These are phyloP conservation scores for Oreortyx pictus DNA, from an alignment of 2,797 vertebrate genomes.

Conservation along the genomic window DNA sequence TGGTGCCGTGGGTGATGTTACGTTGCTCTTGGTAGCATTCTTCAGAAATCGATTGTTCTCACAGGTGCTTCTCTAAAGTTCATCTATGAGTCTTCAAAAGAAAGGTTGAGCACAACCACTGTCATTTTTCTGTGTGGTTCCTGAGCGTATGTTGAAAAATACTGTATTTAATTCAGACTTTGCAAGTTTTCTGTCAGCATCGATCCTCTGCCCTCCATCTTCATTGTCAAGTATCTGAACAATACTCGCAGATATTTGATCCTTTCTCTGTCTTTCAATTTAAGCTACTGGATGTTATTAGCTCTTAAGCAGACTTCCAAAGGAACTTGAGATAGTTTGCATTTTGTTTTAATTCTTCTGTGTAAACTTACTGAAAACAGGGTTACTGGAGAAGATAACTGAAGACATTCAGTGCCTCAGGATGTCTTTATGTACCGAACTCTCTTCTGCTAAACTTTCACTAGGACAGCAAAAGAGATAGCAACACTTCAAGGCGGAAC, in stretches of 20 bases:
- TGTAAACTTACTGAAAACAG: not conserved
- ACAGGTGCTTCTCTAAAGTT: not conserved
- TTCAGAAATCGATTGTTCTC: not conserved
- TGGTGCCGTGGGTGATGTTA: not conserved
- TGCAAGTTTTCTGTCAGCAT: not conserved
- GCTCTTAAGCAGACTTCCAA: not conserved
- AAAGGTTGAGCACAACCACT: not conserved
- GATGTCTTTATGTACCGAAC: not conserved
- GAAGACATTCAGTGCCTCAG: not conserved
- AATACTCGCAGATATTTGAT: not conserved
- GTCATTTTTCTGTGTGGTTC: not conserved
- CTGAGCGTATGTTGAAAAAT: not conserved
- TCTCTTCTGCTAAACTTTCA: not conserved
- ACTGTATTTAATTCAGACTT: not conserved
- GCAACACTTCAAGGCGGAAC: not conserved
- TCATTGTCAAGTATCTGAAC: not conserved
- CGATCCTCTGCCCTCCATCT: not conserved
- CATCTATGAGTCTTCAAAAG: not conserved
- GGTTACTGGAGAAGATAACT: not conserved
- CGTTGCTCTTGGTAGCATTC: rapidly evolving
- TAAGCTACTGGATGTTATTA: not conserved
- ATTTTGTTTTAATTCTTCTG: not conserved
- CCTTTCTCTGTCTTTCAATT: not conserved
- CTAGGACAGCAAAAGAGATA: not conserved
- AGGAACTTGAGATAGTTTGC: not conserved